Conservation (phyloP, 2,888 invertebrate genomes). For the Drosophila conformis region DNA sequence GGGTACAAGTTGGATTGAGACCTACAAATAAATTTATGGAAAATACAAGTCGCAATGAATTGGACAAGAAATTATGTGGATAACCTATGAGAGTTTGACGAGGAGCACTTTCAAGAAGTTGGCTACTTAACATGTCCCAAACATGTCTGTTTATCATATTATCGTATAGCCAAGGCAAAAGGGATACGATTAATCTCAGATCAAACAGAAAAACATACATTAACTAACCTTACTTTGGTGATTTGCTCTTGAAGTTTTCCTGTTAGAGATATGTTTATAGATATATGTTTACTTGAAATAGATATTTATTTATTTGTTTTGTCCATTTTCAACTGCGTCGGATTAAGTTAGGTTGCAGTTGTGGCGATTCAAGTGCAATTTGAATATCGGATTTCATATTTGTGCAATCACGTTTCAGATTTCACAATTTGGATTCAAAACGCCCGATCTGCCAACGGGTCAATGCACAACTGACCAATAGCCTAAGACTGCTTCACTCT, state of each 20-base stretch:
- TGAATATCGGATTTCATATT: constrained; percentile 38
- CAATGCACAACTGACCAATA: no score
- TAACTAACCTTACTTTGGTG: neutral
- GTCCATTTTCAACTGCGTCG: constrained; percentile 5
- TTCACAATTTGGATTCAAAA: neutral
- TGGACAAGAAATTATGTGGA: neutral
- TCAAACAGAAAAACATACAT: neutral
- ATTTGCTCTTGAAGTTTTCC: neutral
- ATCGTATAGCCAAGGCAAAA: neutral
- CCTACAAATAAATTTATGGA: neutral
- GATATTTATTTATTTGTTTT: neutral
- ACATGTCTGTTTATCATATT: neutral
- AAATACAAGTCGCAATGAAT: constrained; percentile 1
- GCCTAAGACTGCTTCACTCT: neutral
- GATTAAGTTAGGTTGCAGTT: constrained; percentile 17
- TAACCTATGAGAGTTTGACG: neutral
- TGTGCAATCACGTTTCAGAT: constrained; percentile 12
- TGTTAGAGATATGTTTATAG: neutral
- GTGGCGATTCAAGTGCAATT: constrained; percentile 32
- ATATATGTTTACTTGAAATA: constrained; percentile 3
- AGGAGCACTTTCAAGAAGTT: neutral
- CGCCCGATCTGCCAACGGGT: neutral
- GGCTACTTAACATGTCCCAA: neutral
- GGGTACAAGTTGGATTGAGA: neutral
- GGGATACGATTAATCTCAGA: neutral